Percentiles rank a stretch among this genome's conserved stretches.
These are phyloP conservation scores for Urosaurus nigricauda DNA, from an alignment of 2,797 vertebrate genomes.

Conservation along the genomic window DNA sequence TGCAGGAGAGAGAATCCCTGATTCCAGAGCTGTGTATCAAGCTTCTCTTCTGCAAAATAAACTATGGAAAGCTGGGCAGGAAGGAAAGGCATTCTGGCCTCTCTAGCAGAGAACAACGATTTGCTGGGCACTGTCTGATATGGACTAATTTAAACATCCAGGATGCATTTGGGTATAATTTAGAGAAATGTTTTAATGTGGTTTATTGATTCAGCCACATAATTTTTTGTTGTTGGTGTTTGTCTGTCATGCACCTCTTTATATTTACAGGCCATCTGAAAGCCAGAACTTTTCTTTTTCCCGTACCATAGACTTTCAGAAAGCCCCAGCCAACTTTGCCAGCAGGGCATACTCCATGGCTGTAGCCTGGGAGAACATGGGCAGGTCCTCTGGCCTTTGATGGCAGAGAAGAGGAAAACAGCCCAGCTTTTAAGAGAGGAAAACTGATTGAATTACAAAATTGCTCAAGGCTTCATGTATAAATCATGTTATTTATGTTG, in stretches of 20 bases:
- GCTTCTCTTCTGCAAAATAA: not conserved
- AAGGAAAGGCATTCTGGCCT: slow-evolving; percentile 5
- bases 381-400: not conserved
- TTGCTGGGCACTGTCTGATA: slow-evolving; percentile 27
- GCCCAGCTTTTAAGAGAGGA: not conserved
- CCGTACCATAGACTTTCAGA: not conserved
- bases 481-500: not conserved
- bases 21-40: not conserved
- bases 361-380: too few species aligned
- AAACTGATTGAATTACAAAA: not conserved
- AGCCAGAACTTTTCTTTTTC: not conserved
- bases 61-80: not conserved
- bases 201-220: not conserved
- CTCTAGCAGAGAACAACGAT: not conserved
- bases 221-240: not conserved
- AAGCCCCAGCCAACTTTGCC: not conserved
- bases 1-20: not conserved
- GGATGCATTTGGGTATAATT: not conserved
- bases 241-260: not conserved
- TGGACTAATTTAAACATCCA: not conserved
- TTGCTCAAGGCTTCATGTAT: not conserved
- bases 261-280: not conserved
- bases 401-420: not conserved
- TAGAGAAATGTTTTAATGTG: not conserved
- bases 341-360: not conserved